phyloP scores from a whole-genome alignment of 1,140 invertebrate genomes.

The Drosophila bocqueti region DNA sequence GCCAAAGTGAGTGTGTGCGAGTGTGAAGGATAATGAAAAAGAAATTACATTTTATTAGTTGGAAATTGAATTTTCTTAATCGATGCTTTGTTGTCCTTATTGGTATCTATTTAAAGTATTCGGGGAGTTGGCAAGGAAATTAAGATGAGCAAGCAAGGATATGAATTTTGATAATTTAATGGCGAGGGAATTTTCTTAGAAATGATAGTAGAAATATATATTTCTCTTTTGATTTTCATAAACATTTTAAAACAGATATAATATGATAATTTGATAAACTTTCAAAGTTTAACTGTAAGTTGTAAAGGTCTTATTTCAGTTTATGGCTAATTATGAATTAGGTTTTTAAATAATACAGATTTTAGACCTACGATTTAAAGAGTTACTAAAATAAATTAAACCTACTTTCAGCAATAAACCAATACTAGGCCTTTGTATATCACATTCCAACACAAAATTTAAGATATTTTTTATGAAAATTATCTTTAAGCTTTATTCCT shows the following conservation, averaged over 20 bases:
- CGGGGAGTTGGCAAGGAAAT: too few species aligned
- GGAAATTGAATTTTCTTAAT: conserved; percentile 47
- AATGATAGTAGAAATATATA: not conserved
- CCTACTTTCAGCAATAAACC: too few species aligned
- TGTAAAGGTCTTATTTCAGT: too few species aligned
- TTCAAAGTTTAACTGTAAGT: too few species aligned
- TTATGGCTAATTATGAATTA: too few species aligned
- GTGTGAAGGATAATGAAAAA: conserved; percentile 45
- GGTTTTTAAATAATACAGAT: too few species aligned
- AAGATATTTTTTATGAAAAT: not conserved
- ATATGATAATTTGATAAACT: not conserved
- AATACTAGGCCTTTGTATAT: not conserved
- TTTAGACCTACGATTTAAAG: too few species aligned
- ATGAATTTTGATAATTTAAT: not conserved
- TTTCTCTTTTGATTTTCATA: not conserved
- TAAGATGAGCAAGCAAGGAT: not conserved
- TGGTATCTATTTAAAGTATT: not conserved
- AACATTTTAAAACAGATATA: not conserved
- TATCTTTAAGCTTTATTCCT: not conserved
- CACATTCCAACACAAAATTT: too few species aligned
- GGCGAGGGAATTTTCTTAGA: too few species aligned
- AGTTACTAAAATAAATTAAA: too few species aligned
- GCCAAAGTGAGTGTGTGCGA: not conserved
- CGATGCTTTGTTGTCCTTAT: conserved; percentile 18
- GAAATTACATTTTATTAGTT: conserved; percentile 60